A percentile compares a stretch with the other conserved stretches of the same genome.
Evolutionary conservation across 2,797 vertebrate genomes (phyloP).

Genomic region (Oryzias dopingdopingensis): DNA sequence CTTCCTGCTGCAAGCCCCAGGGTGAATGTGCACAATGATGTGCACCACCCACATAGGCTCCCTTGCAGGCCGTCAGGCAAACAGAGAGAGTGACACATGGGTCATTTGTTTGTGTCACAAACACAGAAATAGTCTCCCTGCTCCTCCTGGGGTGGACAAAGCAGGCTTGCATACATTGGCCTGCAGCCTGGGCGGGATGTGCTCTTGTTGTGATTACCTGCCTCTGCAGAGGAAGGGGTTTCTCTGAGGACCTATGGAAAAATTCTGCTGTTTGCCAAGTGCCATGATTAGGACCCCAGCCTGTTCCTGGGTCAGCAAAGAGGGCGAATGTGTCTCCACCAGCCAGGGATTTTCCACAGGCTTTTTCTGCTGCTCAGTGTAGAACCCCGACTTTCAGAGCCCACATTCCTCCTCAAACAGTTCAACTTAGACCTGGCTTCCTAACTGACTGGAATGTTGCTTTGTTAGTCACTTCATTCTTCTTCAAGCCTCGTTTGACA

Average conservation of each 20-base stretch:
- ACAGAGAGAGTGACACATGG: conserved; percentile 52
- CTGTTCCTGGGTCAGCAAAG: conserved; percentile 65
- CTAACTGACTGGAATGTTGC: conserved; percentile 52
- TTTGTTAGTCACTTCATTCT: conserved; percentile 38
- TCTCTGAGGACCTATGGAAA: conserved; percentile 68
- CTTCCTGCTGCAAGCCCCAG: conserved; percentile 55
- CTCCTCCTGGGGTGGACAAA: conserved; percentile 52
- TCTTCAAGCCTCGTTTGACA: conserved; percentile 37
- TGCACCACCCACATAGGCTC: conserved; percentile 49
- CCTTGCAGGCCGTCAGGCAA: conserved; percentile 30
- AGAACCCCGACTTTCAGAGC: conserved; percentile 26
- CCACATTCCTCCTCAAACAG: conserved; percentile 20
- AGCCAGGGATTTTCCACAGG: conserved; percentile 63
- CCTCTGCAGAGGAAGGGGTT: conserved; percentile 63
- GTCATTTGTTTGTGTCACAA: conserved; percentile 66
- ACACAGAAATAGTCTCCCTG: conserved; percentile 58
- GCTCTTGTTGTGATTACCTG: conserved; percentile 70
- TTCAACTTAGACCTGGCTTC: conserved; percentile 34
- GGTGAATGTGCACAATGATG: conserved; percentile 47
- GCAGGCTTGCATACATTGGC: conserved; percentile 35
- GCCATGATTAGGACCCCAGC: conserved; percentile 61
- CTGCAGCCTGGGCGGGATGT: conserved; percentile 47
- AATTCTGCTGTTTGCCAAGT: conserved; percentile 59
- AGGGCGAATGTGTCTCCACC: conserved; percentile 61
- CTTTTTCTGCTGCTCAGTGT: conserved; percentile 52